Evolutionary conservation across 2,797 vertebrate genomes (phyloP), one percentile per base, ranked within the genome.

Genomic region (Podarcis lilfordi): DNA sequence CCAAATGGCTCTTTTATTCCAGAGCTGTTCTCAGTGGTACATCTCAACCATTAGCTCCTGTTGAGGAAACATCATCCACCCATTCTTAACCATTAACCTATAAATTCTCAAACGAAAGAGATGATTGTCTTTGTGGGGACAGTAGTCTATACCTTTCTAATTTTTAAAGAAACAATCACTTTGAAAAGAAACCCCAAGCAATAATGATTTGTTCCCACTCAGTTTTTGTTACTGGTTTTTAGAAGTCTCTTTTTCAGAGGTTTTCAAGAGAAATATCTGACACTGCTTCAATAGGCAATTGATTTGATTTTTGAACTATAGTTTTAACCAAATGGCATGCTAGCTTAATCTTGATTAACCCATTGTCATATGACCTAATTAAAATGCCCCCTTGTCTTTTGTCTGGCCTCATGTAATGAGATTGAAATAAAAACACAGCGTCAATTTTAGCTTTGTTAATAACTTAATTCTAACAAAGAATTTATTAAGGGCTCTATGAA

Each of bases 281-380:
- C 37, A 37, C 19, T 40, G 55, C 43, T 83, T 83, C 59, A 76
- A 19, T 68, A 32, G 80, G 32, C 55, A 61, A 82, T 21, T 77
- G 72, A 83, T 77, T 37, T 83, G 61, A 69, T 83, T 86, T 86
- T 50, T 88, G 43, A 69, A 68, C 75, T 88, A 68, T 15, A 76
- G 72, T 77, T 88, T 78, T 88, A 68, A 64, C 25, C n/a, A 32
- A 83, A 55, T 64, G 40, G 27, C 40, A 78, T 59, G 43, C 74
- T 83, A 55, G 74, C 55, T 83, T 88, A 78, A 64, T 88, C 80
- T 83, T 83, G 68, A 88, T 88, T 88, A 88, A 83, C 25, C 64
- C 21, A 88, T 69, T 37, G 45, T 76, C 40, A 68, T 83, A 78
- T 77, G 68, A 83, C 69, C 43, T 83, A 88, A 83, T 88, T 69